Percentiles rank a stretch among this genome's conserved stretches.
Evolutionary conservation across 64 coral and sea anemone species (phyloP).

Genomic region (Dendrophyllia cribrosa): DNA sequence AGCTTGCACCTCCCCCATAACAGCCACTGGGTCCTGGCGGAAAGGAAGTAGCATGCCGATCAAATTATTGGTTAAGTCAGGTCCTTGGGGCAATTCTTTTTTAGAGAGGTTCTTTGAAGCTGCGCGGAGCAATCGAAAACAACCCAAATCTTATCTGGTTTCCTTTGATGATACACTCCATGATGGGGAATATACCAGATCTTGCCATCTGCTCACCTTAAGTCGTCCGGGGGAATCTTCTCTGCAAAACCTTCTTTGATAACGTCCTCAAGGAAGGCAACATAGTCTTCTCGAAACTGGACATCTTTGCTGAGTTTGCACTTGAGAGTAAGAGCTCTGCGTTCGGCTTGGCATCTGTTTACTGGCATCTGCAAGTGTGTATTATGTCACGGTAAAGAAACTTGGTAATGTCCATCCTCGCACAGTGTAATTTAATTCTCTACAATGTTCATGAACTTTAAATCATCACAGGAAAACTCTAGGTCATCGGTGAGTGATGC

Average conservation of each 20-base stretch:
- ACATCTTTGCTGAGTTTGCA: neutral
- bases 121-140: neutral
- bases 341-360: neutral
- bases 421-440: neutral
- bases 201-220: neutral
- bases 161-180: neutral
- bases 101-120: neutral
- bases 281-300: neutral
- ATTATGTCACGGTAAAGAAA: conserved; percentile 1
- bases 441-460: too few species aligned
- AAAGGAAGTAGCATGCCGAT: conserved; percentile 1
- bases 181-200: conserved; percentile 40
- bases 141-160: neutral
- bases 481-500: conserved; percentile 1
- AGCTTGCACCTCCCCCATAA: neutral
- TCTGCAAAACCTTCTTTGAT: conserved; percentile 8
- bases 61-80: neutral
- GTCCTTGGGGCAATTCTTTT: neutral
- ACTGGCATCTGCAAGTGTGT: neutral
- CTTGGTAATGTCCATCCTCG: conserved; percentile 26
- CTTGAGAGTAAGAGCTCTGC: neutral
- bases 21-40: conserved; percentile 6
- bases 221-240: neutral
- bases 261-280: neutral
- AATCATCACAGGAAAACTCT: neutral